Percentiles rank a stretch among this genome's conserved stretches.
Evolutionary conservation across 30 jellyfish, hydroid and myxozoan genomes (phyloP).

Genomic region (Turritopsis dohrnii): DNA sequence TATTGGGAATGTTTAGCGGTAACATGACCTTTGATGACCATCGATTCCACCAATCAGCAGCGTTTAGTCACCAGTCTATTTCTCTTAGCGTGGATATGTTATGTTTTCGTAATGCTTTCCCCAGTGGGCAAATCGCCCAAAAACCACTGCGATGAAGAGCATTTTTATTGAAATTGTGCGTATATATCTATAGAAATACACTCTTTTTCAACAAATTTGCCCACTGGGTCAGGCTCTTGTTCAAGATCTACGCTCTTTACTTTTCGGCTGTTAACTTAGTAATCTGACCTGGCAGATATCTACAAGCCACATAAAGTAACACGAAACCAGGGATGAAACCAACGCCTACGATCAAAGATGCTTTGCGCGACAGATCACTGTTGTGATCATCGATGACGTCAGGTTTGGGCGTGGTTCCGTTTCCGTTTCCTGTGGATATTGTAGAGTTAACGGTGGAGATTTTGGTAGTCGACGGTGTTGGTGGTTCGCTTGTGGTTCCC

Average conservation of each 20-base stretch:
- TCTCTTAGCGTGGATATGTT: too few species aligned
- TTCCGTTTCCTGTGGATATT: background rate
- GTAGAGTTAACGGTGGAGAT: background rate
- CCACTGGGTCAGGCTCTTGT: background rate
- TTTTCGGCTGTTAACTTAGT: background rate
- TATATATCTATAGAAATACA: too few species aligned
- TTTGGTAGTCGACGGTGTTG: background rate
- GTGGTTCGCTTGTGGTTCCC: background rate
- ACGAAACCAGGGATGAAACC: slow-evolving; percentile 12
- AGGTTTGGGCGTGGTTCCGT: background rate
- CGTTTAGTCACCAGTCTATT: too few species aligned
- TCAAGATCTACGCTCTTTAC: background rate
- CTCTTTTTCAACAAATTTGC: too few species aligned
- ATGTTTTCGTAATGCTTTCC: too few species aligned
- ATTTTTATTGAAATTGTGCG: too few species aligned
- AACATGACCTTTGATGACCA: too few species aligned
- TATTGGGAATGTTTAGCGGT: too few species aligned
- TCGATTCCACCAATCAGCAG: too few species aligned
- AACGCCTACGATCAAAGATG: background rate
- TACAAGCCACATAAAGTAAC: background rate
- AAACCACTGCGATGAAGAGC: too few species aligned
- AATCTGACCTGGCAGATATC: slow-evolving; percentile 6
- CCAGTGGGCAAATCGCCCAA: too few species aligned
- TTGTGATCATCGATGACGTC: background rate
- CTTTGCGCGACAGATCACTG: slow-evolving; percentile 3